Percentiles rank a stretch among this genome's conserved stretches.
phyloP scores from a whole-genome alignment of 2,113 vertebrate species.

The Electrona antarctica region DNA sequence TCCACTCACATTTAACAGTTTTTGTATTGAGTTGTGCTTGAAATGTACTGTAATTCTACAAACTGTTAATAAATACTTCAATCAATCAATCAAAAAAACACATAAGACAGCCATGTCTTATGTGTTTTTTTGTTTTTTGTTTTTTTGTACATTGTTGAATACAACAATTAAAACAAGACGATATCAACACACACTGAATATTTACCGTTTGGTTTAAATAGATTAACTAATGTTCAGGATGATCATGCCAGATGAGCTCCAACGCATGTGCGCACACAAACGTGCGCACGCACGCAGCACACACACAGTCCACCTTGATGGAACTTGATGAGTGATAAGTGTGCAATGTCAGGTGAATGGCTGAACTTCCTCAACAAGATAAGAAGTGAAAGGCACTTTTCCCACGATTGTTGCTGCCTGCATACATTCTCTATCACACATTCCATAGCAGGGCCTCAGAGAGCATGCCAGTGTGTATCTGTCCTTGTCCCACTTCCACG shows the following conservation, averaged over 20 bases:
- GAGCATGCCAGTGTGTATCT: slow-evolving; percentile 47
- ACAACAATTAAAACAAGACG: not conserved
- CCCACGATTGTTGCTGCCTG: slow-evolving; percentile 72
- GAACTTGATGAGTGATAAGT: slow-evolving; percentile 10
- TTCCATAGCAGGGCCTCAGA: slow-evolving; percentile 51
- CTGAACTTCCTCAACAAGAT: slow-evolving; percentile 63
- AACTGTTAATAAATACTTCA: too few relatives aligned
- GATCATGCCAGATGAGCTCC: not conserved
- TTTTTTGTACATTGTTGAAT: not conserved
- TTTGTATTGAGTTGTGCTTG: too few relatives aligned
- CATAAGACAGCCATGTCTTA: too few relatives aligned
- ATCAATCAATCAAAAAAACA: too few relatives aligned
- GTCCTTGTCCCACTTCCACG: slow-evolving; percentile 57
- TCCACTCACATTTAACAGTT: too few relatives aligned
- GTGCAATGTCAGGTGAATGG: slow-evolving; percentile 30
- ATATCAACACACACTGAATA: not conserved
- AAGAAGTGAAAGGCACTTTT: slow-evolving; percentile 57
- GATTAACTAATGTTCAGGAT: not conserved
- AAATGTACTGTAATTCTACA: too few relatives aligned
- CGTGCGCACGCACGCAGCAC: too few relatives aligned
- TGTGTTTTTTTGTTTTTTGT: too few relatives aligned
- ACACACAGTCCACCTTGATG: slow-evolving; percentile 8
- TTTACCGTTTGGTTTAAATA: too few relatives aligned
- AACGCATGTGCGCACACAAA: too few relatives aligned
- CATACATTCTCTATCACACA: slow-evolving; percentile 58